These are phyloP conservation scores for Saturnia japonica DNA, from an alignment of 2,888 invertebrate genomes.

Conservation along the genomic window DNA sequence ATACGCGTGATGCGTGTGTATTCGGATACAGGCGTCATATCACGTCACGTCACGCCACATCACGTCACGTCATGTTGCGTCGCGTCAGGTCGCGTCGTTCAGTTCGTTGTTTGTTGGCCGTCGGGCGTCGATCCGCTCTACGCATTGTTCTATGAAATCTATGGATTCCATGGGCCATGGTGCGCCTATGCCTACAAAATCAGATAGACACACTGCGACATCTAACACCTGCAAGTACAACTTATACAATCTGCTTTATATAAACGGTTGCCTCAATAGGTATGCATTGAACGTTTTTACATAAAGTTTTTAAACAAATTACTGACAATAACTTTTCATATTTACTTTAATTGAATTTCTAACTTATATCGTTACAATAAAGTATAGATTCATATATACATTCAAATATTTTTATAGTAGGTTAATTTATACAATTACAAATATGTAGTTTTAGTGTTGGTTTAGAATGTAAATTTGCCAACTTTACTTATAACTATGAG, in stretches of 20 bases:
- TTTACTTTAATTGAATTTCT: neutral
- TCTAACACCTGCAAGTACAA: neutral
- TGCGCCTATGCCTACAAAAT: neutral
- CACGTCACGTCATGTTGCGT: neutral
- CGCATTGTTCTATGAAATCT: neutral
- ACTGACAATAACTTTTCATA: neutral
- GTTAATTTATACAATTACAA: neutral
- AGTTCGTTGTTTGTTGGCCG: neutral
- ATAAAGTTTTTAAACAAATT: neutral
- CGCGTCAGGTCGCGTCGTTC: neutral
- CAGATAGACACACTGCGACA: neutral
- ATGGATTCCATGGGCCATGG: neutral
- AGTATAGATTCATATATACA: neutral
- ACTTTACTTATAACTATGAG: neutral
- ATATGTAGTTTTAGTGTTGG: neutral
- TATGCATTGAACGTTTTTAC: neutral
- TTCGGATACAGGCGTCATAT: conserved; percentile 18
- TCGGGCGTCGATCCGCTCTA: neutral
- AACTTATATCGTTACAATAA: neutral
- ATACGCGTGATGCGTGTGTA: conserved; percentile 47
- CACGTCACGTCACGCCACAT: neutral
- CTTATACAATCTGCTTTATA: neutral
- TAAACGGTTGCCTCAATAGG: neutral
- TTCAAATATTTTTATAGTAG: neutral
- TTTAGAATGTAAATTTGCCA: neutral